Evolutionary conservation across 2,888 invertebrate genomes (phyloP).

Genomic region (Hirtodrosophila trivittata): DNA sequence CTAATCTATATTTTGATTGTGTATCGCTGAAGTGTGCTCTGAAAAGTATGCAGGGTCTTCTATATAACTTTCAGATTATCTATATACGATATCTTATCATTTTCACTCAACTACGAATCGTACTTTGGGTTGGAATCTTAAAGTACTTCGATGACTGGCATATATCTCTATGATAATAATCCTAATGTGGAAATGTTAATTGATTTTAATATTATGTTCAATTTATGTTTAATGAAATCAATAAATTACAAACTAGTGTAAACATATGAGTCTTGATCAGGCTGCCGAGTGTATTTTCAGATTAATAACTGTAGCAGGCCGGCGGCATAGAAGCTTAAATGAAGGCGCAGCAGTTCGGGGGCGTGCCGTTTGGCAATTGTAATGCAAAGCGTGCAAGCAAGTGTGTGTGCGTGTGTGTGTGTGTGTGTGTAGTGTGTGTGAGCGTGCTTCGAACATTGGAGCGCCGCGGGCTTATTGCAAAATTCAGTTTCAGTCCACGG

Average conservation of each 20-base stretch:
- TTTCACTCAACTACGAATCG: background rate
- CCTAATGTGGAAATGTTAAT: background rate
- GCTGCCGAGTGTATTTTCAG: constrained; percentile 57
- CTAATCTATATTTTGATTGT: no score
- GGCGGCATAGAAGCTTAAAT: constrained; percentile 51
- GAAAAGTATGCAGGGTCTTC: no score
- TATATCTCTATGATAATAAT: background rate
- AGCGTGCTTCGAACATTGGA: constrained; percentile 20
- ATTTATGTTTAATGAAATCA: background rate
- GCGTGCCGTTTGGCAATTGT: constrained; percentile 57
- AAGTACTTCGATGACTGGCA: background rate
- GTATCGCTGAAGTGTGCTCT: no score
- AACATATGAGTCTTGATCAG: background rate
- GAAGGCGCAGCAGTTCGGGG: constrained; percentile 26
- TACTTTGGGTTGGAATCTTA: background rate
- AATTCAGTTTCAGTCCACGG: constrained; percentile 70
- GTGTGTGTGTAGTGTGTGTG: constrained; percentile 13
- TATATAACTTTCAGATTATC: background rate
- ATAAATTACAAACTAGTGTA: background rate
- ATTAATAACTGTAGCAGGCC: constrained; percentile 71
- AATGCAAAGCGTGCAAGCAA: constrained; percentile 60
- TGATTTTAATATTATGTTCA: background rate
- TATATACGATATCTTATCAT: background rate
- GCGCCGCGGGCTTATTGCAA: constrained; percentile 59
- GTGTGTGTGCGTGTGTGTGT: constrained; percentile 16